These are phyloP conservation scores for Tympanoctomys barrerae DNA, from an alignment of 2,797 vertebrate genomes.

Conservation along the genomic window DNA sequence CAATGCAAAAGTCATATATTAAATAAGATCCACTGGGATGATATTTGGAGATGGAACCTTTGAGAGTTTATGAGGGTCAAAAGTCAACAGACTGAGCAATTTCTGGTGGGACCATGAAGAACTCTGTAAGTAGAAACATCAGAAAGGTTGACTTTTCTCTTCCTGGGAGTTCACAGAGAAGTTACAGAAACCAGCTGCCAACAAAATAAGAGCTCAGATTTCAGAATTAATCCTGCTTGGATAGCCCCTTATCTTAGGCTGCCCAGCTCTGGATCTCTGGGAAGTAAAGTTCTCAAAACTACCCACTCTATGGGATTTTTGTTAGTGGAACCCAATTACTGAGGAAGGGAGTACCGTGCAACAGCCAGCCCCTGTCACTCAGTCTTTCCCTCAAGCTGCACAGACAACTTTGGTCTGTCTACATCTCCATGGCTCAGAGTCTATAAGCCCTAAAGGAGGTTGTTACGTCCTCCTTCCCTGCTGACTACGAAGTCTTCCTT, in stretches of 20 bases:
- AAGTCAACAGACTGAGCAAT: neutral
- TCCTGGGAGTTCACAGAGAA: neutral
- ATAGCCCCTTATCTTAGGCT: neutral
- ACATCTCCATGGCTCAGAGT: neutral
- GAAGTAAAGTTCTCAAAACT: neutral
- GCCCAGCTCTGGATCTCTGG: neutral
- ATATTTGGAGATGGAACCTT: neutral
- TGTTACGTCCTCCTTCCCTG: neutral
- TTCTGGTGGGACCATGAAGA: neutral
- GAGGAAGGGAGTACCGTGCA: neutral
- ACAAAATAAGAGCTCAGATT: neutral
- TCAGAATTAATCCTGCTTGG: neutral
- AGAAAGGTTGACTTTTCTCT: neutral
- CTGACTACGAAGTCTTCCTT: neutral
- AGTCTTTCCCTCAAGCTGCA: neutral
- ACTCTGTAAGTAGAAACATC: neutral
- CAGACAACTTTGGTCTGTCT: neutral
- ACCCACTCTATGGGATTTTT: neutral
- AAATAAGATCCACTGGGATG: neutral
- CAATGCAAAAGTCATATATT: neutral
- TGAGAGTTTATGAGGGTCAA: neutral
- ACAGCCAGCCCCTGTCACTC: rapidly evolving
- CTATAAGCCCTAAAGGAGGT: neutral
- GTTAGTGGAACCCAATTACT: neutral
- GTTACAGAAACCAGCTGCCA: neutral